Percentiles rank a stretch among this genome's conserved stretches.
phyloP scores from a whole-genome alignment of 2,113 vertebrate genomes.

The Cyphomyrus discorhynchus region DNA sequence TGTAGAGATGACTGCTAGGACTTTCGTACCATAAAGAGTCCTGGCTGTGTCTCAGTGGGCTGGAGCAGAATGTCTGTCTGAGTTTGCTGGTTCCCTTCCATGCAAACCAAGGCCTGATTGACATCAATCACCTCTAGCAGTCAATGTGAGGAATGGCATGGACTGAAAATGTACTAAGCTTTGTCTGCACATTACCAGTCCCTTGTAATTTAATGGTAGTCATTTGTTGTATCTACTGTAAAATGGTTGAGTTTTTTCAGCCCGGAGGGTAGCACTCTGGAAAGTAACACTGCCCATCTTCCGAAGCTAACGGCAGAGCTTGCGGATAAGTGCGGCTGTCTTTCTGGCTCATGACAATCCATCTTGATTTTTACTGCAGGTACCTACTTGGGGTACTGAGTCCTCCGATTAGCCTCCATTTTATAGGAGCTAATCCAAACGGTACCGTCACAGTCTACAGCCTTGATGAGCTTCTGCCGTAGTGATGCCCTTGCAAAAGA shows the following conservation, averaged over 20 bases:
- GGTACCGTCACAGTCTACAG: not conserved
- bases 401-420: not conserved
- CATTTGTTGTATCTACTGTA: not conserved
- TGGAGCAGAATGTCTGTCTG: not conserved
- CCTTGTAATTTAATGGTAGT: not conserved
- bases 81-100: not conserved
- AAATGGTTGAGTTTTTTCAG: not conserved
- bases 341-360: not conserved
- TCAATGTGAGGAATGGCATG: not conserved
- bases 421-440: not conserved
- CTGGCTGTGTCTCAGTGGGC: not conserved
- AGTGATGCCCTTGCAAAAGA: not conserved
- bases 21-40: not conserved
- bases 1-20: not conserved
- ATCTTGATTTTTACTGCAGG: not conserved
- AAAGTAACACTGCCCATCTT: not conserved
- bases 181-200: not conserved
- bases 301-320: not conserved
- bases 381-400: not conserved
- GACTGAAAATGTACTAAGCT: not conserved
- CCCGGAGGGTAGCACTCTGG: not conserved
- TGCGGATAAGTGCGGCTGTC: not conserved
- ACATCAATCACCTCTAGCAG: not conserved
- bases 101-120: not conserved
- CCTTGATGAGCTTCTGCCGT: not conserved